Evolutionary conservation across 2,888 invertebrate species (phyloP).

Genomic region (Muschampia plurimacula): DNA sequence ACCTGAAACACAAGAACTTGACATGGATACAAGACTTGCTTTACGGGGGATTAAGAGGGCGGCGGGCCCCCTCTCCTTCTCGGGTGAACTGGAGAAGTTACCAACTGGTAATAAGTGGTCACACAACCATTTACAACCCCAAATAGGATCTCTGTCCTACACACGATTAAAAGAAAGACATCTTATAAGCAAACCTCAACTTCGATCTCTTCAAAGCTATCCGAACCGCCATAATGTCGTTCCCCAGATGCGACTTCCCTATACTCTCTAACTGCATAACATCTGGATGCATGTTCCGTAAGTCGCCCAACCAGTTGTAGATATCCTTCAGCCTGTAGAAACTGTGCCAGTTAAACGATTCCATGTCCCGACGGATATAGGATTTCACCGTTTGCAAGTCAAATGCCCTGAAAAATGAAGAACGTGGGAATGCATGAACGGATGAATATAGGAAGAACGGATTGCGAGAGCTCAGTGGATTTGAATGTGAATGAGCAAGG

Average conservation of each 20-base stretch:
- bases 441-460: slow-evolving; percentile 22
- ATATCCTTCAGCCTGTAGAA: slow-evolving; percentile 87
- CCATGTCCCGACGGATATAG: slow-evolving; percentile 65
- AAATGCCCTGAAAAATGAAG: slow-evolving; percentile 58
- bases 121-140: too few species aligned
- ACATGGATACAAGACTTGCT: too few species aligned
- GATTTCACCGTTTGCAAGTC: slow-evolving; percentile 65
- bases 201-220: slow-evolving; percentile 45
- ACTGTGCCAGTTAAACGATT: slow-evolving; percentile 78
- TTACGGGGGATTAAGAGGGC: too few species aligned
- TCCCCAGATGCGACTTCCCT: slow-evolving; percentile 71
- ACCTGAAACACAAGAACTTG: too few species aligned
- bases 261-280: slow-evolving; percentile 65
- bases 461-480: slow-evolving; percentile 31
- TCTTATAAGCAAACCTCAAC: not conserved
- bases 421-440: slow-evolving; percentile 25
- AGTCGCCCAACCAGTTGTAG: slow-evolving; percentile 83
- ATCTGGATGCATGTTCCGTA: slow-evolving; percentile 69
- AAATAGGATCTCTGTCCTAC: too few species aligned
- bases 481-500: slow-evolving; percentile 32
- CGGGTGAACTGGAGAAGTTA: too few species aligned
- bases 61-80: too few species aligned
- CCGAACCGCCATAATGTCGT: slow-evolving; percentile 62
- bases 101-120: too few species aligned
- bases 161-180: not conserved